Evolutionary conservation across 1,140 invertebrate species (phyloP).

Genomic region (Epicauta chinensis): DNA sequence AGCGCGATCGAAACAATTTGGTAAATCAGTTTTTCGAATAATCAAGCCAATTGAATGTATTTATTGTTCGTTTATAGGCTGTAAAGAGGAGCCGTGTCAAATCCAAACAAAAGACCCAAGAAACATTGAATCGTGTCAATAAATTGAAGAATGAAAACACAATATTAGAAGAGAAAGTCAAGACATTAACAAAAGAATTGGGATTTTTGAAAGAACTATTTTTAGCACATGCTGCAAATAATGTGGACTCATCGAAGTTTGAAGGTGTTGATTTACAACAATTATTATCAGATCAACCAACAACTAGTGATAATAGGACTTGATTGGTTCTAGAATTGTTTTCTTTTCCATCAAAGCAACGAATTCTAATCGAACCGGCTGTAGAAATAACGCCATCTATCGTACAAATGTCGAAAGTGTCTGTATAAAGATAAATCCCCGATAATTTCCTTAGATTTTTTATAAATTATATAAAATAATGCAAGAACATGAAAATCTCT

Average conservation of each 20-base stretch:
- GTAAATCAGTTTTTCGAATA: conserved; percentile 44
- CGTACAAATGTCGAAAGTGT: too few relatives aligned
- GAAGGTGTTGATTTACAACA: conserved; percentile 49
- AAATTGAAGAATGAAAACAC: conserved; percentile 77
- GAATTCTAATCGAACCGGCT: too few relatives aligned
- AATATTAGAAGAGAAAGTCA: conserved; percentile 77
- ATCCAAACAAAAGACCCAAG: conserved; percentile 72
- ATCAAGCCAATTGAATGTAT: background rate
- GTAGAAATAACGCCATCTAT: too few relatives aligned
- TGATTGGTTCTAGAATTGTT: too few relatives aligned
- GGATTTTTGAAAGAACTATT: conserved; percentile 85
- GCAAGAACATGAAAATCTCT: too few relatives aligned
- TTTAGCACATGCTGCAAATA: conserved; percentile 65
- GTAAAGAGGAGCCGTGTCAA: conserved; percentile 85
- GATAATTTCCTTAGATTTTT: too few relatives aligned
- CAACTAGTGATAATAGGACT: conserved; percentile 8
- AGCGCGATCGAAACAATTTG: conserved; percentile 79
- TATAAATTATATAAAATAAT: too few relatives aligned
- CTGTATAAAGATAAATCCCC: too few relatives aligned
- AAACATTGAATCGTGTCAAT: conserved; percentile 72
- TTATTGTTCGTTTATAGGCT: conserved; percentile 51
- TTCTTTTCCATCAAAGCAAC: too few relatives aligned
- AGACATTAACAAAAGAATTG: conserved; percentile 76
- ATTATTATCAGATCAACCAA: conserved; percentile 46
- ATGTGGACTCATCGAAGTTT: conserved; percentile 43